Evolutionary conservation across 2,797 vertebrate genomes (phyloP), one percentile per base, ranked within the genome.

Genomic region (Varecia variegata): DNA sequence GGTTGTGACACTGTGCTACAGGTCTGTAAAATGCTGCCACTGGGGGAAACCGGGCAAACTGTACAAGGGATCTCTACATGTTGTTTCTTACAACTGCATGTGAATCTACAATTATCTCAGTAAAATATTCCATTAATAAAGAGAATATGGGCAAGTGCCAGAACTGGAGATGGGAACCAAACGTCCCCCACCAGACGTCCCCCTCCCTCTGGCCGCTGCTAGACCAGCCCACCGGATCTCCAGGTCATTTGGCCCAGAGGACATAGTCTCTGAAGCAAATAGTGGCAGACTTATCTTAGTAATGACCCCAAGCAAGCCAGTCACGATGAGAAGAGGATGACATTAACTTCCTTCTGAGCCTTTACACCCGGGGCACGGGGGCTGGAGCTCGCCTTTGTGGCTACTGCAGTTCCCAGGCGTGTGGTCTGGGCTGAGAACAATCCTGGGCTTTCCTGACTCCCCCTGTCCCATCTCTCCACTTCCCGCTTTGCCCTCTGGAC

Each of bases 61-160:
- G 18, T 8, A 60, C 11, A 54, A 70, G 14, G 52, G 35, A 25
- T 38, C 18, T n/a, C 60, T 70, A 7, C 60, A 56, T 45, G 70
- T 50, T 71, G 40, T 70, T 68, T 80, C 52, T 71, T 56, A 15
- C 21, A 82, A 71, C 50, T 52, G 17, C 10, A 52, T 27, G 43
- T 14, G 62, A 56, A 47, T 50, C 45, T 83, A 11, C 45, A 74
- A 45, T 80, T 12, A 92, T 32, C 38, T 65, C 80, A 83, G 52
- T 82, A n/a, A 94, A 88, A 73, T 43, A 73, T 56, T 60, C 27
- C 21, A 62, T 85, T 35, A 80, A 21, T 38, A 77, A 58, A 60
- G 58, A 65, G 30, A 89, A 27, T 15, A 81, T 11, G 32, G 32
- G 23, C 30, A 45, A 40, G 65, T 21, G n/a, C 21, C 25, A 60